Evolutionary conservation across 2,888 invertebrate species (phyloP).

Genomic region (Drepana falcataria): DNA sequence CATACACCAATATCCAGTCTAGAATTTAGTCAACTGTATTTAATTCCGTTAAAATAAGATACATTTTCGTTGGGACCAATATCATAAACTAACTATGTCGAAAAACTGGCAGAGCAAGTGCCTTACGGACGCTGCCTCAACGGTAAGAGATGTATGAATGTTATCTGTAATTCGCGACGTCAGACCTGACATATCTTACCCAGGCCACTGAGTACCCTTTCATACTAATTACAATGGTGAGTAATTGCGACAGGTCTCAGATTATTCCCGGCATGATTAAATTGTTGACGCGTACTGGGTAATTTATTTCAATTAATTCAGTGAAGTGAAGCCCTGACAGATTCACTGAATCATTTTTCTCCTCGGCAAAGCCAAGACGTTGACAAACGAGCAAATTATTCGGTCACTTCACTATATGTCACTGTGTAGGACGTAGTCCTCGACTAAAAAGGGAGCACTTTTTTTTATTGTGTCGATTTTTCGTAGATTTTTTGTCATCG

Average conservation of each 20-base stretch:
- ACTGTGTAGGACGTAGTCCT: constrained; percentile 26
- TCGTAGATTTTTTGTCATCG: constrained; percentile 21
- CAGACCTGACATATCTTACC: neutral
- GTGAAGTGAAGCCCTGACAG: constrained; percentile 62
- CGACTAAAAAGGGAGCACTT: constrained; percentile 18
- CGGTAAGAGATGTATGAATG: neutral
- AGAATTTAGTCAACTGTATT: too few species aligned
- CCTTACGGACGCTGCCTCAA: too few species aligned
- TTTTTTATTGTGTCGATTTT: constrained; percentile 27
- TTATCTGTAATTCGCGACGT: neutral
- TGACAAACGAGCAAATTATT: constrained; percentile 71
- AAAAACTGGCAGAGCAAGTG: too few species aligned
- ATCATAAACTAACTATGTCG: too few species aligned
- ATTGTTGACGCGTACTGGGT: constrained; percentile 52
- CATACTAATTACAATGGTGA: constrained; percentile 14
- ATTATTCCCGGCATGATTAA: constrained; percentile 48
- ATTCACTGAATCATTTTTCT: constrained; percentile 74
- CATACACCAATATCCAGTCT: too few species aligned
- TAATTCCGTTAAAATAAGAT: too few species aligned
- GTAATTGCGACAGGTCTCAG: constrained; percentile 46
- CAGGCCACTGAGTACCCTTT: neutral
- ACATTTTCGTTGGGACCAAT: too few species aligned
- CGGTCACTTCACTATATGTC: constrained; percentile 60
- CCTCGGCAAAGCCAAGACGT: constrained; percentile 60
- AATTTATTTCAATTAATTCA: constrained; percentile 75